A percentile compares a stretch with the other conserved stretches of the same genome.
These are phyloP conservation scores for Aphrophora alni DNA, from an alignment of 2,888 invertebrate species.

Conservation along the genomic window DNA sequence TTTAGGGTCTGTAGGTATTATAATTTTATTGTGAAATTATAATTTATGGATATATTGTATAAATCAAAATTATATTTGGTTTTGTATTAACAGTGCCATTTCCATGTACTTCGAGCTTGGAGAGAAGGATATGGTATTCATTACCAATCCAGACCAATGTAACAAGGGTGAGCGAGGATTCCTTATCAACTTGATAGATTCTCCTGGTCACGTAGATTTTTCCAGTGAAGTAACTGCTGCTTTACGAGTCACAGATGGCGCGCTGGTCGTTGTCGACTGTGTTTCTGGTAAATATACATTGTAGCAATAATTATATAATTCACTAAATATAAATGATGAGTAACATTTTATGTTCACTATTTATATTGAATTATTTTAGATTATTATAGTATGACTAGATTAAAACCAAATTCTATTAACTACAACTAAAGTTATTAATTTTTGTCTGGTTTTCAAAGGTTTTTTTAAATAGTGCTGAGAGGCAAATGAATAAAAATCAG, in stretches of 20 bases:
- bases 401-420: too few relatives aligned
- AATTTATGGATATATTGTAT: neutral
- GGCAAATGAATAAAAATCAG: too few relatives aligned
- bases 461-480: too few relatives aligned
- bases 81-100: slow-evolving; percentile 78
- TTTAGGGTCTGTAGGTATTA: neutral
- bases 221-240: slow-evolving; percentile 99
- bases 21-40: neutral
- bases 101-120: slow-evolving; percentile 99
- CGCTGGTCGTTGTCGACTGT: slow-evolving; percentile 99
- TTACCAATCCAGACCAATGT: slow-evolving; percentile 88
- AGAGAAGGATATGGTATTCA: slow-evolving; percentile 93
- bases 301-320: too few relatives aligned
- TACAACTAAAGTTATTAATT: too few relatives aligned
- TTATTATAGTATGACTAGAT: too few relatives aligned
- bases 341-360: too few relatives aligned
- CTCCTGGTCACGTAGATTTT: slow-evolving; percentile 99
- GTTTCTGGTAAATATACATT: slow-evolving; percentile 81
- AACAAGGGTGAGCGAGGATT: slow-evolving; percentile 93
- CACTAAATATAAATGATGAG: too few relatives aligned
- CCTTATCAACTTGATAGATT: slow-evolving; percentile 99
- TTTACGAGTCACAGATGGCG: slow-evolving; percentile 99
- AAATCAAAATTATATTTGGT: neutral
- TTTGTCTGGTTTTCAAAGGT: too few relatives aligned
- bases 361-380: too few relatives aligned